These are phyloP conservation scores for Drosophila micromelanica DNA, from an alignment of 1,140 invertebrate species.

Conservation along the genomic window DNA sequence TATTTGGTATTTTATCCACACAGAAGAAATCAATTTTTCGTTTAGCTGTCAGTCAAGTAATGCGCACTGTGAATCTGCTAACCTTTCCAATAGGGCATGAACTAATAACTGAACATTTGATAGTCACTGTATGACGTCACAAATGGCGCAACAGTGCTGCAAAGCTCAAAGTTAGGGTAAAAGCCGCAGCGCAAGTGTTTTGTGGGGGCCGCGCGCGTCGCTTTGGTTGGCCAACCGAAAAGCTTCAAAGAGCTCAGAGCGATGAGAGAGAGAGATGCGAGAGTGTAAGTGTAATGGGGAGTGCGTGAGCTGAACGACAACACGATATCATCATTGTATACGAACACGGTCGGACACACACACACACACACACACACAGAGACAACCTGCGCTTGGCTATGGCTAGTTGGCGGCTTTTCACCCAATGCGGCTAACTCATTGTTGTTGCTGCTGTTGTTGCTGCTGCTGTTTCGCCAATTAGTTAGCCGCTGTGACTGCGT, in stretches of 20 bases:
- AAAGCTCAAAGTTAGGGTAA: conserved; percentile 6
- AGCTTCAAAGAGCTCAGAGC: conserved; percentile 18
- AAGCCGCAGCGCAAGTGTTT: conserved; percentile 38
- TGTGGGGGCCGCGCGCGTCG: conserved; percentile 21
- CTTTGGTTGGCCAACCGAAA: conserved; percentile 40
- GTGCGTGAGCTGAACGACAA: conserved; percentile 50
- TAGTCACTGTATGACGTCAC: conserved; percentile 5
- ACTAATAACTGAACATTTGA: not conserved
- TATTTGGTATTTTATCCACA: too few species aligned
- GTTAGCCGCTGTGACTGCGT: conserved; percentile 49
- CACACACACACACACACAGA: conserved; percentile 14
- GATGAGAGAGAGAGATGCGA: conserved; percentile 15
- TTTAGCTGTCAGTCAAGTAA: too few species aligned
- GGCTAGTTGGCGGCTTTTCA: conserved; percentile 54
- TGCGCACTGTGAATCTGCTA: not conserved
- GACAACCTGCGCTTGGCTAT: conserved; percentile 42
- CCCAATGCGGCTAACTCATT: conserved; percentile 48
- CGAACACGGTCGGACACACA: conserved; percentile 20
- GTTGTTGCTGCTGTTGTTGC: conserved; percentile 50
- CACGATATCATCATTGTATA: conserved; percentile 49
- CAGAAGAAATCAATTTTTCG: too few species aligned
- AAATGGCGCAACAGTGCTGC: not conserved
- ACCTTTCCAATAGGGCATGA: not conserved
- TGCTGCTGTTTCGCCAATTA: conserved; percentile 57
- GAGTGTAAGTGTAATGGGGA: conserved; percentile 41